Conservation (phyloP, 2,113 vertebrate species). For the Barbus barbus region DNA sequence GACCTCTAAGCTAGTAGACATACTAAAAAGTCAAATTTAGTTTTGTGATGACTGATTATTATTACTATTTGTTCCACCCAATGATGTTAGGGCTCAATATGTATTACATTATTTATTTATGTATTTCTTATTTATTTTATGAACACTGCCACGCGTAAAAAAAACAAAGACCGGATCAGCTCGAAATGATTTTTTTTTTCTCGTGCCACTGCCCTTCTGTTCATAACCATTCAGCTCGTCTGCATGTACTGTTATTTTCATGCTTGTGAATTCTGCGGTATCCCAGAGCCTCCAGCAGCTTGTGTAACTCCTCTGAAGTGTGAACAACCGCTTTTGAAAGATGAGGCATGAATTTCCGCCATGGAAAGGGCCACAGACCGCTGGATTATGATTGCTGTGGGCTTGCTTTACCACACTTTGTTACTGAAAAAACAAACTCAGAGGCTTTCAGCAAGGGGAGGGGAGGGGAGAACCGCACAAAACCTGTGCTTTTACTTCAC, state of each 20-base stretch:
- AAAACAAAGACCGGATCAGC: conserved; percentile 26
- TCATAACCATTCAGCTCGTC: conserved; percentile 26
- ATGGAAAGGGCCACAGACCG: conserved; percentile 61
- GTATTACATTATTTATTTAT: neutral
- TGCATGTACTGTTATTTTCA: conserved; percentile 60
- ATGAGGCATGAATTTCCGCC: conserved; percentile 63
- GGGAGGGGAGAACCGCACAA: neutral
- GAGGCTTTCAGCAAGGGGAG: conserved; percentile 49
- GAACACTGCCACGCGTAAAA: conserved; percentile 14
- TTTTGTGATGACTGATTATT: neutral
- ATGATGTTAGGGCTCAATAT: neutral
- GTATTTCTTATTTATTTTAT: too few species aligned
- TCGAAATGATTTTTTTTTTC: neutral
- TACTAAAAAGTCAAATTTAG: neutral
- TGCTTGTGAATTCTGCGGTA: conserved; percentile 54
- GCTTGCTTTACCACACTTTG: conserved; percentile 69
- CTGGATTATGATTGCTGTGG: conserved; percentile 68
- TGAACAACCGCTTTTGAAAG: conserved; percentile 66
- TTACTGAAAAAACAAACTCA: conserved; percentile 59
- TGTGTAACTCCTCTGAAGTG: conserved; percentile 67
- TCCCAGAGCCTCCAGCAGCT: conserved; percentile 61
- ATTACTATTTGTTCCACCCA: neutral
- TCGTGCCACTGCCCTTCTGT: conserved; percentile 25
- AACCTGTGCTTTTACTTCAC: conserved; percentile 6
- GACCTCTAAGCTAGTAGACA: neutral